Evolutionary conservation across 2,888 invertebrate genomes (phyloP).

Genomic region (Diplolepis rosae): DNA sequence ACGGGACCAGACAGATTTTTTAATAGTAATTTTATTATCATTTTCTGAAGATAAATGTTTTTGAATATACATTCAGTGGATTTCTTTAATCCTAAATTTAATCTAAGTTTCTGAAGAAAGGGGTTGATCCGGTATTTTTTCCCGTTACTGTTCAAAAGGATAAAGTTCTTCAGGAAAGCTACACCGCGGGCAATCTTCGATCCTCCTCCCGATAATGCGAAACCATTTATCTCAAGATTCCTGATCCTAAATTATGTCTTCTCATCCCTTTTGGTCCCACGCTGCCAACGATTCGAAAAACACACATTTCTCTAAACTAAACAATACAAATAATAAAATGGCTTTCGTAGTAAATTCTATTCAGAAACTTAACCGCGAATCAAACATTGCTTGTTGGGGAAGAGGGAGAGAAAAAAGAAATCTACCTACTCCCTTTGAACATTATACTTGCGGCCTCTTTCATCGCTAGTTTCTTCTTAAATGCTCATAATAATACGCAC

Average conservation of each 20-base stretch:
- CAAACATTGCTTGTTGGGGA: neutral
- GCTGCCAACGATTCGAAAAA: slow-evolving; percentile 13
- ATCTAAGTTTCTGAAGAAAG: neutral
- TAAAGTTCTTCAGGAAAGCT: slow-evolving; percentile 10
- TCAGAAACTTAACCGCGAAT: slow-evolving; percentile 29
- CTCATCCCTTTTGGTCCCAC: slow-evolving; percentile 24
- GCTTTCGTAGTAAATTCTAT: slow-evolving; percentile 24
- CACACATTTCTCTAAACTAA: slow-evolving; percentile 20
- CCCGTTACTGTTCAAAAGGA: slow-evolving; percentile 23
- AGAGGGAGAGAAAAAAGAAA: slow-evolving; percentile 44
- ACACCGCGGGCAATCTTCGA: slow-evolving; percentile 29
- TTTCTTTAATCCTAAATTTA: neutral
- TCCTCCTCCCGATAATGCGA: slow-evolving; percentile 19
- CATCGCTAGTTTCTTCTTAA: slow-evolving; percentile 45
- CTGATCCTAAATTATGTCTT: slow-evolving; percentile 23
- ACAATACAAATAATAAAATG: slow-evolving; percentile 27
- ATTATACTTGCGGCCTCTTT: slow-evolving; percentile 50
- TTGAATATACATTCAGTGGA: neutral
- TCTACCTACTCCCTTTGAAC: slow-evolving; percentile 49
- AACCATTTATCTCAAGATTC: slow-evolving; percentile 14
- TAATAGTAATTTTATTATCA: too few relatives aligned
- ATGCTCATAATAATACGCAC: slow-evolving; percentile 49
- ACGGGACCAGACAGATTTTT: too few relatives aligned
- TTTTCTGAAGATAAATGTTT: too few relatives aligned
- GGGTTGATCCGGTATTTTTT: neutral